phyloP scores from a whole-genome alignment of 92 coral and sea anemone species.

The Umimayanthus chanpuru region DNA sequence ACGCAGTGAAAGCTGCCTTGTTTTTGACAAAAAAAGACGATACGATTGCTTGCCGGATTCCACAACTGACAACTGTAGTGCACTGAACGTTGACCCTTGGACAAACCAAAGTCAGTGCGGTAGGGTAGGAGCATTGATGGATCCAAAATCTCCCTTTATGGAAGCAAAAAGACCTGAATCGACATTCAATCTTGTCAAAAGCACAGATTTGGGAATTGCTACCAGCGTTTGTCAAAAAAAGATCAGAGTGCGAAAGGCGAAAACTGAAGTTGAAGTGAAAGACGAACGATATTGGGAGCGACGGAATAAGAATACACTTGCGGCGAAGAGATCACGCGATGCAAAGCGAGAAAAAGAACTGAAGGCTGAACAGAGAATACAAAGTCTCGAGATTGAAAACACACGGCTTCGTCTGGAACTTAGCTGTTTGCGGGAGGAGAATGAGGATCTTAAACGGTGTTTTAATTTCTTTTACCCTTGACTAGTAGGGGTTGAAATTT shows the following conservation, averaged over 20 bases:
- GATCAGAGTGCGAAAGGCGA: not conserved
- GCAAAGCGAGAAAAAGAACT: not conserved
- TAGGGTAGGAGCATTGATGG: not conserved
- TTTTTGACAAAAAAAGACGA: not conserved
- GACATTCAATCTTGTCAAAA: not conserved
- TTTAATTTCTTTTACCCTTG: not conserved
- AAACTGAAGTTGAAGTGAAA: not conserved
- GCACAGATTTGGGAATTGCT: not conserved
- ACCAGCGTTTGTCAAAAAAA: not conserved
- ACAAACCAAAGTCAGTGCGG: not conserved
- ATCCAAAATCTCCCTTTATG: not conserved
- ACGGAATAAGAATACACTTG: not conserved
- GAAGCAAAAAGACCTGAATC: not conserved
- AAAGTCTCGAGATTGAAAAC: not conserved
- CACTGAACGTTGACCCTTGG: not conserved
- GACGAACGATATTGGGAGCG: not conserved
- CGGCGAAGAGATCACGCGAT: constrained; percentile 4
- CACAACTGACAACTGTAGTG: not conserved
- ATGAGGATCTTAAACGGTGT: not conserved
- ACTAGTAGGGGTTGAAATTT: not conserved
- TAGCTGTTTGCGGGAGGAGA: not conserved
- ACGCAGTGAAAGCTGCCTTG: not conserved
- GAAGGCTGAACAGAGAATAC: not conserved
- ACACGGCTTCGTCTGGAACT: not conserved
- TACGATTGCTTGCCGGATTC: not conserved